Base-by-base conservation (phyloP, 2,113 vertebrate species). In the Strix aluco region DNA sequence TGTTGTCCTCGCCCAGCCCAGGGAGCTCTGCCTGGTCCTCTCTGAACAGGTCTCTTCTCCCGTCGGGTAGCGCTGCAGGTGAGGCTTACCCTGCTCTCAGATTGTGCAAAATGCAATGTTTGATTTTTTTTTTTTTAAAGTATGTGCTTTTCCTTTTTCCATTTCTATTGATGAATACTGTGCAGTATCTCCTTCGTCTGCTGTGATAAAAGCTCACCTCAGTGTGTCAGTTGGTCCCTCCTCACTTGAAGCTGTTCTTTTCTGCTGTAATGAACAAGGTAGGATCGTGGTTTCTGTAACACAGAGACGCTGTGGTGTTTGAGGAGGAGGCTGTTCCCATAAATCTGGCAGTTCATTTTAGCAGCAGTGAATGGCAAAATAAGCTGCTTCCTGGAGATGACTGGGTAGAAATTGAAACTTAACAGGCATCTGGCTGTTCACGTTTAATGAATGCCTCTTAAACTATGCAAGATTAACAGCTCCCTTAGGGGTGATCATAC, bases 51-150 rank as follows among this genome's bases (percentile, higher is more conserved):
- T 5, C 34, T 65, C 62, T 47, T 27, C 58, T 46, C 29, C n/a
- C 4, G 2, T 15, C 6, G 75, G 38, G 5, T 40, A 13, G 23
- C 0, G 2, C 52, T 54, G 55, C 54, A 21, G 5, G 18, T 1
- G 42, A 66, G 36, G 18, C 47, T 47, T 8, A 1, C 19, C 13
- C 69, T 30, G 11, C 20, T 40, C 55, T 23, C 17, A 51, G n/a
- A 5, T 1, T 5, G 2, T 70, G 30, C 44, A 1, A 30, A 12
- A n/a, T 26, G 42, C 65, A 11, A 0, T 1, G 5, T 2, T 6
- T 49, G 26, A 0, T 54, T 51, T 1, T 13, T 73, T 67, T 38
- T 38, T 4, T 46, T 3, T 47, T 19, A 10, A 2, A 29, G 30
- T 2, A 0, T 1, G 4, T 20, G 20, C 30, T 69, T 11, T 65